A percentile compares a stretch with the other conserved stretches of the same genome.
Evolutionary conservation across 2,113 vertebrate genomes (phyloP).

Genomic region (Eidolon helvum): DNA sequence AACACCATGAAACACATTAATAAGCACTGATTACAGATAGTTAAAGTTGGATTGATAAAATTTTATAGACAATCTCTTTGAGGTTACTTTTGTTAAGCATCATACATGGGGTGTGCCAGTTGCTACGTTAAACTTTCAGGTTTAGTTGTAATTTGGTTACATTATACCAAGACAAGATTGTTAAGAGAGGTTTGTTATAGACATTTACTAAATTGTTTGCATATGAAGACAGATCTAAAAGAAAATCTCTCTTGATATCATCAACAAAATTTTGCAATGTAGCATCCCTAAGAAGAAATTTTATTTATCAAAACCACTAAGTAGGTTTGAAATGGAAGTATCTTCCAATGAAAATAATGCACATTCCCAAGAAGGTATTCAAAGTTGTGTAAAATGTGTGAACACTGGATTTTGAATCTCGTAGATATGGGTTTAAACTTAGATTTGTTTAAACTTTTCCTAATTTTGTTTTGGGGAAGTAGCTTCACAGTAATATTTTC

Average conservation of each 20-base stretch:
- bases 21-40: neutral
- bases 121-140: neutral
- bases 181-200: neutral
- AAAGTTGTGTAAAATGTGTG: conserved; percentile 42
- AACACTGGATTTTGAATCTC: conserved; percentile 32
- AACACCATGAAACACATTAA: neutral
- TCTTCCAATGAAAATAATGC: conserved; percentile 56
- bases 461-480: neutral
- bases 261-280: conserved; percentile 23
- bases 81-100: conserved; percentile 54
- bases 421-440: conserved; percentile 35
- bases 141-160: conserved; percentile 41
- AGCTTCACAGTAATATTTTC: conserved; percentile 21
- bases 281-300: conserved; percentile 14
- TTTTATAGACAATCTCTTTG: conserved; percentile 21
- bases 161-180: neutral
- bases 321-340: conserved; percentile 36
- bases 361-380: conserved; percentile 52
- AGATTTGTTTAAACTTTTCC: conserved; percentile 18
- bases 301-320: neutral
- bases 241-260: conserved; percentile 37
- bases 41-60: neutral
- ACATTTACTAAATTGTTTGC: conserved; percentile 46
- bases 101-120: neutral
- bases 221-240: conserved; percentile 40